These are phyloP conservation scores for Lacerta bilineata DNA, from an alignment of 2,797 vertebrate genomes.

Conservation along the genomic window DNA sequence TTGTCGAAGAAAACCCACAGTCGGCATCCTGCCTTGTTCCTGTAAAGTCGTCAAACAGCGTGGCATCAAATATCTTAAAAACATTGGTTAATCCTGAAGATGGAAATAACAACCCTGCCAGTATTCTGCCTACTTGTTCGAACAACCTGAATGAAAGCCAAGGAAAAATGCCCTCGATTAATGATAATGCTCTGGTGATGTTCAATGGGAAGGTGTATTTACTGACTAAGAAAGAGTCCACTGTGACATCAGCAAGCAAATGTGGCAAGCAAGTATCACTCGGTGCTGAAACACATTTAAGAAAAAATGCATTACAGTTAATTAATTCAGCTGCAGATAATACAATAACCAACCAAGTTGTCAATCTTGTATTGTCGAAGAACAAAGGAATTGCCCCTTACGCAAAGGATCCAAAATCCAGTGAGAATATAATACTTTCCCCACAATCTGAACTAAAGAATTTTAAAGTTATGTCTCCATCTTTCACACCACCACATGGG, in stretches of 20 bases:
- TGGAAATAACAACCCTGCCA: constrained; percentile 58
- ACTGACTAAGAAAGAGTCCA: constrained; percentile 75
- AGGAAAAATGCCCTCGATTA: constrained; percentile 68
- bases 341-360: constrained; percentile 76
- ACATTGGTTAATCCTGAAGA: constrained; percentile 71
- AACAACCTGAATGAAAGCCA: constrained; percentile 58
- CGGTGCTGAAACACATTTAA: constrained; percentile 62
- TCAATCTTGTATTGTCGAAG: constrained; percentile 79
- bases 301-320: constrained; percentile 65
- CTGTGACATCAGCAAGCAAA: constrained; percentile 60
- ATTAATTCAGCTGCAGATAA: constrained; percentile 64
- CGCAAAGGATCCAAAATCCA: constrained; percentile 61
- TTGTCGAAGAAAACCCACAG: constrained; percentile 74
- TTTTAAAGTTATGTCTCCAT: constrained; percentile 60
- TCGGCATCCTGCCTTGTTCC: constrained; percentile 75
- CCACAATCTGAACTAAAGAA: constrained; percentile 53
- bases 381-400: constrained; percentile 62
- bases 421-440: constrained; percentile 44
- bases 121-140: constrained; percentile 65
- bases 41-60: constrained; percentile 81
- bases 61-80: constrained; percentile 81
- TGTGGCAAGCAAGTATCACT: constrained; percentile 63
- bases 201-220: constrained; percentile 81
- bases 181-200: constrained; percentile 82
- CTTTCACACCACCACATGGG: constrained; percentile 45